Conservation (phyloP, 2,888 invertebrate genomes). For the Tolmerus cingulatus region DNA sequence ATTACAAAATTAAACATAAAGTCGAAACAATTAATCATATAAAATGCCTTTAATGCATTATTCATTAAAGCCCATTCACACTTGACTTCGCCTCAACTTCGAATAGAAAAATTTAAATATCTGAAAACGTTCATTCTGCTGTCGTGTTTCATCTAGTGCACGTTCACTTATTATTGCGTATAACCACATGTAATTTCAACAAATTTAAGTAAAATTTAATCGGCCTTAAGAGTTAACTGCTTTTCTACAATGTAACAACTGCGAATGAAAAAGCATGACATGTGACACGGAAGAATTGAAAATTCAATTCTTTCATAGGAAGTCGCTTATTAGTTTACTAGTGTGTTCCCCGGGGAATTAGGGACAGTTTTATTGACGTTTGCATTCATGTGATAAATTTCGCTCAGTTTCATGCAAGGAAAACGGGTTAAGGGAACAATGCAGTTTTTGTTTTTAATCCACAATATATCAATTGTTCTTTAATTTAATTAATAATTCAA, state of each 20-base stretch:
- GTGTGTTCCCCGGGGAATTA: neutral
- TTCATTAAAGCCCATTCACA: neutral
- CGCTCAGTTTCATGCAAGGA: neutral
- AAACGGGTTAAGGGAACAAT: neutral
- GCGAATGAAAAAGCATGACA: neutral
- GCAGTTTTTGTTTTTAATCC: neutral
- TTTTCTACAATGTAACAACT: neutral
- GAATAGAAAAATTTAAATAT: neutral
- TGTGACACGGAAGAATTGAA: neutral
- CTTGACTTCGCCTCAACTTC: neutral
- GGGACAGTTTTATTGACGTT: neutral
- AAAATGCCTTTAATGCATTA: neutral
- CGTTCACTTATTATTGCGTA: neutral
- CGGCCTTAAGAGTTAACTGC: neutral
- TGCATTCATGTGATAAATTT: neutral
- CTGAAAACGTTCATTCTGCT: neutral
- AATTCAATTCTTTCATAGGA: neutral
- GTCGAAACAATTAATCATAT: neutral
- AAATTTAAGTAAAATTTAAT: neutral
- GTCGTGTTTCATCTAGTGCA: neutral
- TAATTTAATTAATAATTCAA: neutral
- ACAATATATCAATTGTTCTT: neutral
- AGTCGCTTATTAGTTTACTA: neutral
- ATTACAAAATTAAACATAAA: too few species aligned
- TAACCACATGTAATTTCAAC: neutral